Evolutionary conservation across 2,113 vertebrate species (phyloP), one percentile per base, ranked within the genome.

Genomic region (Gymnorhina tibicen): DNA sequence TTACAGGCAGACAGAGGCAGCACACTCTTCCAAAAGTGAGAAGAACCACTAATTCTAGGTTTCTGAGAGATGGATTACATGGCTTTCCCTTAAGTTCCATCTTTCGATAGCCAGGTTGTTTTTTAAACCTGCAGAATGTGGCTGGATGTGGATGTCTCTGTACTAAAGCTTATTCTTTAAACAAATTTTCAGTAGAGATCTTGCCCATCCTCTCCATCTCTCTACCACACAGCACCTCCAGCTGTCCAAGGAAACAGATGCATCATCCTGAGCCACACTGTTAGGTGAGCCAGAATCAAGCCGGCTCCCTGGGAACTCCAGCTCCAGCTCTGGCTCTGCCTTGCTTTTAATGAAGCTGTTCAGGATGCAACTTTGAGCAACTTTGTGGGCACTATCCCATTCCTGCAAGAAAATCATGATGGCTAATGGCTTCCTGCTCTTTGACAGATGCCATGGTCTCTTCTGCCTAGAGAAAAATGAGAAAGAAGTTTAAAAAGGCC

Each of bases 261-360:
- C 98, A 89, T 98, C 88, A 99, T 97, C 91, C 98, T 98, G 47
- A 99, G 97, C 98, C 98, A 98, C 21, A 98, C 97, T n/a, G 97
- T 98, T 68, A 99, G 75, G 49, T 98, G 98, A 56, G 98, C 97
- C 91, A 99, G 96, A 89, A 99, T 99, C 80, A 99, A 98, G 88
- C 98, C 99, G 93, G 97, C 97, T 46, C 98, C 98, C 77, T 99
- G 98, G 20, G 98, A 99, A 99, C 87, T 98, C 97, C 84, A 97
- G 95, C 96, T 99, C 98, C 96, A 99, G 94, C 74, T 99, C 98
- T 18, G 97, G 95, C 67, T 95, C 97, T 3, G 98, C 99, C 92
- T 98, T 99, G 76, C 98, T 98, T 2, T 96, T 32, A 64, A 58
- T 96, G 89, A 99, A 99, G 33, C 89, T 97, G 41, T 79, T 90